Percentiles rank a stretch among this genome's conserved stretches.
These are phyloP conservation scores for Oikopleura vanhoeffeni DNA, from an alignment of 23 tunicate species.

Conservation along the genomic window DNA sequence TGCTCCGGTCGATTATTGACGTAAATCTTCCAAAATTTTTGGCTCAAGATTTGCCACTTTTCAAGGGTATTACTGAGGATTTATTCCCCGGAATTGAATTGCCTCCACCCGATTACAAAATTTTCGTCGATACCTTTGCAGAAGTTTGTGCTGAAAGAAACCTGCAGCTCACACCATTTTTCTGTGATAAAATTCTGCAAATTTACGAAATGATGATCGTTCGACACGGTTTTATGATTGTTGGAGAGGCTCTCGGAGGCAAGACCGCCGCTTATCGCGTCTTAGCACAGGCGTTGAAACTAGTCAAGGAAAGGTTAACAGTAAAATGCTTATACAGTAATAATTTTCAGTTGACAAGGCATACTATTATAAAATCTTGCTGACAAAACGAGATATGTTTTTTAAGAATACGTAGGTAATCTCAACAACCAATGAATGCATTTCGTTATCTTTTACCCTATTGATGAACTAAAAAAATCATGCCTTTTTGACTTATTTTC, in stretches of 20 bases:
- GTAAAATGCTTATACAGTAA: neutral
- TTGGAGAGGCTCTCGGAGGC: slow-evolving; percentile 93
- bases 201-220: slow-evolving; percentile 94
- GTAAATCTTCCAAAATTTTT: slow-evolving; percentile 88
- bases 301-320: slow-evolving; percentile 56
- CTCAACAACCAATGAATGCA: too few relatives aligned
- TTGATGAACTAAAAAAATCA: too few relatives aligned
- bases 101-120: slow-evolving; percentile 71
- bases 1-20: slow-evolving; percentile 88
- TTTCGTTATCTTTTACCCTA: too few relatives aligned
- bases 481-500: too few relatives aligned
- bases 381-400: too few relatives aligned
- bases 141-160: slow-evolving; percentile 75
- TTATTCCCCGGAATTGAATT: slow-evolving; percentile 74
- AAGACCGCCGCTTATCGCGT: slow-evolving; percentile 83
- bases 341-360: too few relatives aligned
- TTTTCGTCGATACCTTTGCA: slow-evolving; percentile 58
- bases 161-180: slow-evolving; percentile 58
- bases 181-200: slow-evolving; percentile 87
- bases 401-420: too few relatives aligned
- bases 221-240: slow-evolving; percentile 98
- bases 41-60: slow-evolving; percentile 91
- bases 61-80: slow-evolving; percentile 91
- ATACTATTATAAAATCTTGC: too few relatives aligned
- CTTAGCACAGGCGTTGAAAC: slow-evolving; percentile 61